phyloP scores from a whole-genome alignment of 2,888 invertebrate genomes.

The Emmelina monodactyla region DNA sequence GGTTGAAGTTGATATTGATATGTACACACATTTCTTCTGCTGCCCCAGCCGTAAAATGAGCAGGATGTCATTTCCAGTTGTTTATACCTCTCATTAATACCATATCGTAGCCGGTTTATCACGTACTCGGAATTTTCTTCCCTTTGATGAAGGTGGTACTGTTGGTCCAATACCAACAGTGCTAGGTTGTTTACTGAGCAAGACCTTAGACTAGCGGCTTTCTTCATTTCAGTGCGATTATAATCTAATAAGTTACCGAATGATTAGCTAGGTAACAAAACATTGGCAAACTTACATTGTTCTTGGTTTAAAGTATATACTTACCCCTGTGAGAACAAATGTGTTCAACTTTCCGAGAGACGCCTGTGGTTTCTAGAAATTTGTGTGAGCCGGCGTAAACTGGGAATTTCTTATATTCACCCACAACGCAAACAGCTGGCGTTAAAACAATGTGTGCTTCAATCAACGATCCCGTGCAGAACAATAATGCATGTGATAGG shows the following conservation, averaged over 20 bases:
- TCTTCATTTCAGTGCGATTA: too few species aligned
- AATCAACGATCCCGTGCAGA: constrained; percentile 42
- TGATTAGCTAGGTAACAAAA: too few species aligned
- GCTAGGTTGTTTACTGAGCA: constrained; percentile 40
- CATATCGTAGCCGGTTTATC: constrained; percentile 42
- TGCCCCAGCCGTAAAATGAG: constrained; percentile 43
- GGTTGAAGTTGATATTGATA: too few species aligned
- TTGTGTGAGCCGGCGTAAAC: constrained; percentile 38
- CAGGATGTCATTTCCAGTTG: constrained; percentile 22
- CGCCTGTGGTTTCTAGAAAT: constrained; percentile 33
- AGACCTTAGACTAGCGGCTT: too few species aligned
- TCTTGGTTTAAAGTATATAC: too few species aligned
- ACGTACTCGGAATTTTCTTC: constrained; percentile 30
- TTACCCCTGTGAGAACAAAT: constrained; percentile 42
- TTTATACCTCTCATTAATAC: constrained; percentile 14
- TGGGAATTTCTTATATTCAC: constrained; percentile 39
- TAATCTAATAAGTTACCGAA: too few species aligned
- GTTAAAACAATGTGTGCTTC: constrained; percentile 49
- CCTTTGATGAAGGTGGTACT: constrained; percentile 31
- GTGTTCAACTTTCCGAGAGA: constrained; percentile 29
- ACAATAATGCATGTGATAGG: constrained; percentile 48
- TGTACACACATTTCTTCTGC: constrained; percentile 49
- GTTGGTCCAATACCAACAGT: constrained; percentile 32
- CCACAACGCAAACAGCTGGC: constrained; percentile 40
- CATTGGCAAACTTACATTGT: too few species aligned